Percentiles rank a stretch among this genome's conserved stretches.
These are phyloP conservation scores for Scartelaos histophorus DNA, from an alignment of 2,113 vertebrate species.

Conservation along the genomic window DNA sequence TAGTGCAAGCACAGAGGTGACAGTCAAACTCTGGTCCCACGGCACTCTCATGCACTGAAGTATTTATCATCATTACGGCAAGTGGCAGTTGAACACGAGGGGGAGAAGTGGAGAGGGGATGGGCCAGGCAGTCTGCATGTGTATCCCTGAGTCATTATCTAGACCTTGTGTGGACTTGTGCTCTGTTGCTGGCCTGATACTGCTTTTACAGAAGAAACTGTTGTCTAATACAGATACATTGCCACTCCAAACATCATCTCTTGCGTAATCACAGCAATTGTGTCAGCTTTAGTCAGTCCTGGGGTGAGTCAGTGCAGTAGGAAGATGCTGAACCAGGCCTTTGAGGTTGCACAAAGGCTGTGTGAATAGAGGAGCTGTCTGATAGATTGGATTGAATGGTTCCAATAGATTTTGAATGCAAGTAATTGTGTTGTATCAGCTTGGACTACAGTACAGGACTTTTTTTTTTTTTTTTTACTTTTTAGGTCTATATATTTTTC, in stretches of 20 bases:
- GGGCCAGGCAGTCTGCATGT: slow-evolving; percentile 15
- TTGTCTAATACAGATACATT: slow-evolving; percentile 40
- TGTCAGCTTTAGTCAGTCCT: slow-evolving; percentile 42
- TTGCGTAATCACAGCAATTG: slow-evolving; percentile 48
- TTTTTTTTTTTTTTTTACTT: not conserved
- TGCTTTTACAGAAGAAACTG: slow-evolving; percentile 20
- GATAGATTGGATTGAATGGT: slow-evolving; percentile 15
- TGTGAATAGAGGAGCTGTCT: slow-evolving; percentile 22
- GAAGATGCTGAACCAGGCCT: slow-evolving; percentile 32
- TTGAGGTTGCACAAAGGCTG: slow-evolving; percentile 28
- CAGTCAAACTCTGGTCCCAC: slow-evolving; percentile 22
- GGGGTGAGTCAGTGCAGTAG: slow-evolving; percentile 27
- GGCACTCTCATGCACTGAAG: slow-evolving; percentile 24
- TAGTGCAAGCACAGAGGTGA: slow-evolving; percentile 11
- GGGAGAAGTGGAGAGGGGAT: slow-evolving; percentile 18
- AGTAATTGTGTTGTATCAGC: slow-evolving; percentile 4
- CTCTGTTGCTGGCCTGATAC: slow-evolving; percentile 24
- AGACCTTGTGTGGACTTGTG: slow-evolving; percentile 22
- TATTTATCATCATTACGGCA: slow-evolving; percentile 54
- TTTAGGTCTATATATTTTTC: not conserved
- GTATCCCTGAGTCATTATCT: slow-evolving; percentile 58
- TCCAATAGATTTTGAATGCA: not conserved
- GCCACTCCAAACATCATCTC: slow-evolving; percentile 45
- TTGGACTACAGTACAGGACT: slow-evolving; percentile 6
- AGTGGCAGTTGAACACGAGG: slow-evolving; percentile 21